These are phyloP conservation scores for Agrilus cyanescens DNA, from an alignment of 2,888 invertebrate species.

Conservation along the genomic window DNA sequence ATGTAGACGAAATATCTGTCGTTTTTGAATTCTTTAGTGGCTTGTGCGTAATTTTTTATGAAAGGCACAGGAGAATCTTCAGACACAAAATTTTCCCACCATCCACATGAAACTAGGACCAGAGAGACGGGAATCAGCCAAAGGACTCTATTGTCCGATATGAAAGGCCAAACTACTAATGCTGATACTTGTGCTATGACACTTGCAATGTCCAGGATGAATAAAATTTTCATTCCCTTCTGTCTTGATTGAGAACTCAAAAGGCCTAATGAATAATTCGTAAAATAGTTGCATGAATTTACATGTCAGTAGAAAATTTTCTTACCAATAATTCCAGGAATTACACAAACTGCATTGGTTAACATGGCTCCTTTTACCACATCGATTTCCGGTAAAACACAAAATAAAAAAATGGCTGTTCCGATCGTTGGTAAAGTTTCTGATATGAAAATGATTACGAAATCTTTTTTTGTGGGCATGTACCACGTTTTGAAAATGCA, in stretches of 20 bases:
- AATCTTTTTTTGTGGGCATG: conserved; percentile 43
- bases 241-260: conserved; percentile 27
- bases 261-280: conserved; percentile 42
- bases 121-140: conserved; percentile 56
- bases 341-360: conserved; percentile 70
- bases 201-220: conserved; percentile 46
- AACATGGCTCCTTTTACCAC: conserved; percentile 73
- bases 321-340: conserved; percentile 60
- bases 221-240: conserved; percentile 24
- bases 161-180: conserved; percentile 56
- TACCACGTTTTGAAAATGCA: conserved; percentile 59
- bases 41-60: conserved; percentile 33
- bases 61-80: conserved; percentile 26
- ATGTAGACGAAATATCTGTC: conserved; percentile 61
- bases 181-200: conserved; percentile 53
- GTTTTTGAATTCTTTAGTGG: conserved; percentile 25
- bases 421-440: conserved; percentile 74
- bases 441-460: conserved; percentile 49
- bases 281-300: not conserved
- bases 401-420: conserved; percentile 59
- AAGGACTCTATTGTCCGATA: conserved; percentile 37
- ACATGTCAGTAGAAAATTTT: conserved; percentile 16
- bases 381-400: conserved; percentile 68
- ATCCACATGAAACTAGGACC: conserved; percentile 59
- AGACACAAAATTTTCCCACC: conserved; percentile 75